Conservation (phyloP, 2,888 invertebrate genomes). For the Cryptosula pallasiana region DNA sequence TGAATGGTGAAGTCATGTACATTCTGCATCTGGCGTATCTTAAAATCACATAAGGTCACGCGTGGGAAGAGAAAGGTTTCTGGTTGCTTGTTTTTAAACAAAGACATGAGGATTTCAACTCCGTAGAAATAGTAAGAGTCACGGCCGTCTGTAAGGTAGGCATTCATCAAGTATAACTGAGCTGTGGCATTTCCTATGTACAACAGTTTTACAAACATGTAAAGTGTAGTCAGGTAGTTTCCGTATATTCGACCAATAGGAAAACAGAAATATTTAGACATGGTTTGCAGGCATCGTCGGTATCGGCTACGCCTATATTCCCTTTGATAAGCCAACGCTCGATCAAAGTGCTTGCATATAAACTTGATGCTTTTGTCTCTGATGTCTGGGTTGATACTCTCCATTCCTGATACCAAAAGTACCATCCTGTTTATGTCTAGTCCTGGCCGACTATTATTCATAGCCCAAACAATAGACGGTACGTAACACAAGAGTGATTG, state of each 20-base stretch:
- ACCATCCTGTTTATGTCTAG: conserved; percentile 30
- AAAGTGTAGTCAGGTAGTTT: conserved; percentile 55
- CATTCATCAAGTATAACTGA: conserved; percentile 56
- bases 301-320: conserved; percentile 53
- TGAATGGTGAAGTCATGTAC: conserved; percentile 54
- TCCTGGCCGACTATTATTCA: conserved; percentile 53
- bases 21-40: conserved; percentile 45
- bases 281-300: conserved; percentile 48
- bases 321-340: conserved; percentile 54
- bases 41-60: conserved; percentile 53
- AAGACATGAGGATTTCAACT: conserved; percentile 54
- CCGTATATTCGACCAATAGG: conserved; percentile 49
- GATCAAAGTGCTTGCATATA: conserved; percentile 55
- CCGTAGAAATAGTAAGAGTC: conserved; percentile 55
- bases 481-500: conserved; percentile 56
- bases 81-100: conserved; percentile 41
- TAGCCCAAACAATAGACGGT: conserved; percentile 55
- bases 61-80: conserved; percentile 50
- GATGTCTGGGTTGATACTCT: conserved; percentile 52
- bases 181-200: conserved; percentile 55
- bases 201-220: conserved; percentile 54
- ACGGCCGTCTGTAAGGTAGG: conserved; percentile 54
- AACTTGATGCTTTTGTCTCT: conserved; percentile 52
- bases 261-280: conserved; percentile 48
- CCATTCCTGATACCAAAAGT: conserved; percentile 52